These are phyloP conservation scores for Leptinotarsa peninsularis DNA, from an alignment of 2,888 invertebrate species.

Conservation along the genomic window DNA sequence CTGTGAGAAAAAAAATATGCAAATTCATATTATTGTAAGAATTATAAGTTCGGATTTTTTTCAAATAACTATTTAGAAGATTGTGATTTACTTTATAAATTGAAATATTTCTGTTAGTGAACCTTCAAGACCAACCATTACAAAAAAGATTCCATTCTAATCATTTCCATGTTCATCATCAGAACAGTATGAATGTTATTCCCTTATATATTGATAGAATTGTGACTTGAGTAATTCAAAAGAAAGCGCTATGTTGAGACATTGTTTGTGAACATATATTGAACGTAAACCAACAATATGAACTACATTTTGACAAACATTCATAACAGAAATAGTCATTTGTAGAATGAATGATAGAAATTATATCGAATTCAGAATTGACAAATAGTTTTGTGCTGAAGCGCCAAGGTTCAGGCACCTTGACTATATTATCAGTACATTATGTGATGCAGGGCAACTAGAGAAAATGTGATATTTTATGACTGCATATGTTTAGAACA, in stretches of 20 bases:
- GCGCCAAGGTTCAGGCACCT: neutral
- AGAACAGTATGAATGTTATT: too few relatives aligned
- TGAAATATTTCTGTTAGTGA: neutral
- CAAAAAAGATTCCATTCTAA: neutral
- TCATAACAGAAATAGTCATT: neutral
- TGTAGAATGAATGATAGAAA: neutral
- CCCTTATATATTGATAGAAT: neutral
- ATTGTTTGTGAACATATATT: neutral
- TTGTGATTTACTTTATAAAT: neutral
- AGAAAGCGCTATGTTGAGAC: neutral
- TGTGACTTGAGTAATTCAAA: neutral
- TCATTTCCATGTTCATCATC: too few relatives aligned
- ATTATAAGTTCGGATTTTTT: neutral
- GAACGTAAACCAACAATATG: neutral
- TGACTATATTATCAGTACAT: neutral
- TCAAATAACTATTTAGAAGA: neutral
- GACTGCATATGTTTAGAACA: slow-evolving; percentile 45
- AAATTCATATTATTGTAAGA: neutral
- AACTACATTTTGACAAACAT: neutral
- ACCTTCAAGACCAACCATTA: neutral
- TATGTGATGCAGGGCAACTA: slow-evolving; percentile 34
- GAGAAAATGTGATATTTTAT: slow-evolving; percentile 47
- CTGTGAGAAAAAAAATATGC: neutral
- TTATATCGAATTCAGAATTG: slow-evolving; percentile 1
- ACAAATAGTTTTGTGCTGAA: neutral